Base-by-base conservation (phyloP, 2,113 vertebrate genomes). In the Calyptommatus sinebrachiatus region DNA sequence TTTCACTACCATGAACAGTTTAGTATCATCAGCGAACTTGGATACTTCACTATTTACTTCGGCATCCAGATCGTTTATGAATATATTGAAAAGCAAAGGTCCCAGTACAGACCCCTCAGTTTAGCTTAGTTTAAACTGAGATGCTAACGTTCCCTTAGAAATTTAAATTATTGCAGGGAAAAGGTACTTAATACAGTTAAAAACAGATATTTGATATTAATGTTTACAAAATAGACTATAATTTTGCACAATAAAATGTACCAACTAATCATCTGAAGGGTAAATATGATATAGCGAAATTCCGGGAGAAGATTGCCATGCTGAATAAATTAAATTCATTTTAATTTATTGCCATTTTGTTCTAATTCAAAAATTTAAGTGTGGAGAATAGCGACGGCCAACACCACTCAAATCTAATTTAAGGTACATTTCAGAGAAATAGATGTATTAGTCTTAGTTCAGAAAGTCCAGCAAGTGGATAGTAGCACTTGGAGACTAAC, bases 331-430 rank as follows among this genome's bases (percentile, higher is more conserved):
- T 41, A 71, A 8, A 2, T 7, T 57, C 20, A 9, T 69, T 46
- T 20, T 73, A 28, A 82, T 78, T 76, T 22, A 76, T 28, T 14
- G 60, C 0, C 1, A 50, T 50, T 1, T 66, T 80, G 35, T 82
- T 63, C 62, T 48, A n/a, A 81, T 62, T 80, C 73, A 72, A 82
- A 67, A 68, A 46, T n/a, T 69, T 63, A 41, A 80, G 26, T 35
- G 45, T 24, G 11, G 26, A 80, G n/a, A 57, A 63, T 45, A 26
- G 26, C 68, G 48, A 22, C 60, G 7, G 67, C 29, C 26, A 28
- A 9, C 68, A 21, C 10, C 5, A 41, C 57, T 41, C 35, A 22
- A 62, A 16, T 11, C 62, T 24, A 61, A 75, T 61, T 31, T 45
- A 69, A 28, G 48, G 14, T 45, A 16, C 50, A 45, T 46, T 41